Evolutionary conservation across 2,797 vertebrate species (phyloP), one percentile per base, ranked within the genome.

Genomic region (Hypotaenidia okinawae): DNA sequence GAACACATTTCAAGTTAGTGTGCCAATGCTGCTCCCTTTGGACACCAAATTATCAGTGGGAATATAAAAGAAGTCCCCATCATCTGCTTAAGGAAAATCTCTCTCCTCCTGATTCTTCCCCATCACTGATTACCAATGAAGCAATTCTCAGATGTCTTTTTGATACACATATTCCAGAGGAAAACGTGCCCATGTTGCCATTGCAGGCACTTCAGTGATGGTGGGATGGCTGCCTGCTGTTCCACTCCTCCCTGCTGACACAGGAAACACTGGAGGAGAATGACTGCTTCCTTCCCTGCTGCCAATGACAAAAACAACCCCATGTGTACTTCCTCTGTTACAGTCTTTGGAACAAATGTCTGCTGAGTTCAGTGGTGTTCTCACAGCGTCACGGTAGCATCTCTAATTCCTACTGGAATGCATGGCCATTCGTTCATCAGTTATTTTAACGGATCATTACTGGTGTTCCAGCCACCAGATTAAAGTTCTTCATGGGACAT

Each of bases 251-350:
- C n/a, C 11, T 17, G 17, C 69, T 45, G 52, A 52, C 0, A 1
- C 45, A 77, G 58, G 57, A 45, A 41, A 51, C 15, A 11, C 32
- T 4, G 27, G 19, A 37, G 24, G 15, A 45, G 43, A 9, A 9
- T 2, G 8, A 45, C 43, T 22, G 37, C 58, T 43, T 11, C 32
- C 35, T 63, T 62, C 75, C 18, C 32, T 22, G 27, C 12, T 25
- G 19, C 57, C 57, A n/a, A 27, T 0, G 0, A 23, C 6, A 57
- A 33, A 54, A 52, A 66, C 5, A 55, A 41, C 3, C 7, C 27
- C 19, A 28, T 30, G 11, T 25, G 11, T 17, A 28, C 16, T 61
- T 19, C 41, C 11, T 5, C 17, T 13, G 27, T 4, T 73, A 37
- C 37, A 37, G 33, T 7, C 16, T 43, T 13, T 32, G 28, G 32